These are phyloP conservation scores for Himalopsyche phryganea DNA, from an alignment of 1,140 invertebrate species.

Conservation along the genomic window DNA sequence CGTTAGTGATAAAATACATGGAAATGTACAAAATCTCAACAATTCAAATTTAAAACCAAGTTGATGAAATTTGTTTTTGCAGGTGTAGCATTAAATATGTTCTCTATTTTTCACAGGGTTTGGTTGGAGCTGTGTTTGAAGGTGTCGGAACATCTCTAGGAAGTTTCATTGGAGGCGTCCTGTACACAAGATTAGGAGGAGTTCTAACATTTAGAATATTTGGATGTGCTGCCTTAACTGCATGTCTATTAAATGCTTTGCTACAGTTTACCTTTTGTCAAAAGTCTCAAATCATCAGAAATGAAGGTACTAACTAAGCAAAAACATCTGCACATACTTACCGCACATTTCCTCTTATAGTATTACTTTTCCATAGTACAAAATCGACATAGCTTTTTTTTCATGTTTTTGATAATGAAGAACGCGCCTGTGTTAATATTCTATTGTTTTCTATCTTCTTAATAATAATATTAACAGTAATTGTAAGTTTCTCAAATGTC, in stretches of 20 bases:
- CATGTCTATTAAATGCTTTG: conserved; percentile 60
- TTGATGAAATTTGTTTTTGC: too few species aligned
- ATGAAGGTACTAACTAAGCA: not conserved
- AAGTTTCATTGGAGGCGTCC: conserved; percentile 67
- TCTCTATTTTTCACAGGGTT: conserved; percentile 63
- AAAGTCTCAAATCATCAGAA: not conserved
- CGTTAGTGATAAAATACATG: too few species aligned
- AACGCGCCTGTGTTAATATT: too few species aligned
- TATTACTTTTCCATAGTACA: not conserved
- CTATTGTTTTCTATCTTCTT: too few species aligned
- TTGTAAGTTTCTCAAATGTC: not conserved
- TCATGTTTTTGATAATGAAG: too few species aligned
- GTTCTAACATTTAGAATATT: conserved; percentile 66
- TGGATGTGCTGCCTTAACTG: conserved; percentile 62
- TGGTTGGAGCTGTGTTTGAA: conserved; percentile 83
- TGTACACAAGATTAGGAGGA: conserved; percentile 61
- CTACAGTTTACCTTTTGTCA: not conserved
- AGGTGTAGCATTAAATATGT: too few species aligned
- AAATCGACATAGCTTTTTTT: not conserved
- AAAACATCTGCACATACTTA: not conserved
- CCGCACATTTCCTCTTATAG: not conserved
- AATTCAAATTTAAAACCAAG: too few species aligned
- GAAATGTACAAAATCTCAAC: too few species aligned
- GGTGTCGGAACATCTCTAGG: conserved; percentile 76
- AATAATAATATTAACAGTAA: not conserved